These are phyloP conservation scores for Brachionus rubens DNA, from an alignment of 1,140 invertebrate species.

Conservation along the genomic window DNA sequence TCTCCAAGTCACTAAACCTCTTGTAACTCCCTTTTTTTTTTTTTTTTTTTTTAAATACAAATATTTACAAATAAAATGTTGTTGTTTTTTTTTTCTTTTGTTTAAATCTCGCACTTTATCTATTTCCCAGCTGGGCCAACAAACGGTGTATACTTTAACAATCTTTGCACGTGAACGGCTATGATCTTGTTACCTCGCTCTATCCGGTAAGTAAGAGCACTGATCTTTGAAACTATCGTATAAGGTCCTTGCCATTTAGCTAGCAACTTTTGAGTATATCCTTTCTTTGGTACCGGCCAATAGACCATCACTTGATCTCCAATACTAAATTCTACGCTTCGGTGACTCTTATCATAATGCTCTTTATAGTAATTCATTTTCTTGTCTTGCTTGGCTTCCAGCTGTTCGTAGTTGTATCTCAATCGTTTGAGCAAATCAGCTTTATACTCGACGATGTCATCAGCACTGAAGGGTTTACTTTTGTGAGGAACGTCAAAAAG, in stretches of 20 bases:
- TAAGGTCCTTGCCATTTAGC: constrained; percentile 6
- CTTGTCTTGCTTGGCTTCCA: neutral
- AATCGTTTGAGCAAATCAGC: neutral
- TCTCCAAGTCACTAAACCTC: too few relatives aligned
- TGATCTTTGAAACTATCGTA: neutral
- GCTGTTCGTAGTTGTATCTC: neutral
- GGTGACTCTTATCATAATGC: neutral
- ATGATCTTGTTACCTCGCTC: neutral
- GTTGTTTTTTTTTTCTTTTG: too few relatives aligned
- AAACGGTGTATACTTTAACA: neutral
- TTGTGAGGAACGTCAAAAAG: too few relatives aligned
- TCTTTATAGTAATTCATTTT: constrained; percentile 19
- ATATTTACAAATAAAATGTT: too few relatives aligned
- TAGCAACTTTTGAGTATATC: constrained; percentile 13
- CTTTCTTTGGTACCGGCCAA: constrained; percentile 14
- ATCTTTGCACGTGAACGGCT: neutral
- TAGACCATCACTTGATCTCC: neutral
- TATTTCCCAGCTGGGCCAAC: too few relatives aligned
- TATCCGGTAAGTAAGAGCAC: neutral
- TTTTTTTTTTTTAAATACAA: too few relatives aligned
- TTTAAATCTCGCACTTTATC: too few relatives aligned
- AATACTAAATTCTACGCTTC: neutral
- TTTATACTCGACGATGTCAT: constrained; percentile 5
- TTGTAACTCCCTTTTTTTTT: too few relatives aligned
- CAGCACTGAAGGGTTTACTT: too few relatives aligned